phyloP scores from a whole-genome alignment of 2,797 vertebrate species.

The Typhlichthys eigenmanni region DNA sequence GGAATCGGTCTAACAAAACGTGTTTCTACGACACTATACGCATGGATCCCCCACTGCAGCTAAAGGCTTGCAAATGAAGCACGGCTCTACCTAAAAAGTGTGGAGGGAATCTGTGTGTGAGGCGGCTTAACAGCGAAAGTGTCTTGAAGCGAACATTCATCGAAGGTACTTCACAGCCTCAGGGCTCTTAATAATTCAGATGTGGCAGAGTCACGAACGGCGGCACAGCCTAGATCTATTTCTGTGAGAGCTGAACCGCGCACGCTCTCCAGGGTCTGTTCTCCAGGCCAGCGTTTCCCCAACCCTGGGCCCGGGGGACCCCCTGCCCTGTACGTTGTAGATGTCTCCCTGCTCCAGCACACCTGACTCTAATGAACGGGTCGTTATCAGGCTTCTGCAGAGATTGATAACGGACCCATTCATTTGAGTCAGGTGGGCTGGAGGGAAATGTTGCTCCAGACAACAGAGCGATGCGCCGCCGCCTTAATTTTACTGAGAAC shows the following conservation, averaged over 20 bases:
- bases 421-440: too few relatives aligned
- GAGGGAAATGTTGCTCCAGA: too few relatives aligned
- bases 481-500: conserved; percentile 27
- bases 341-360: too few relatives aligned
- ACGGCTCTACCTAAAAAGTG: conserved; percentile 25
- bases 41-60: too few relatives aligned
- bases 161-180: conserved; percentile 47
- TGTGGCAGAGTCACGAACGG: conserved; percentile 35
- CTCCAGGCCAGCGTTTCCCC: conserved; percentile 23
- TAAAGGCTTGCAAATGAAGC: conserved; percentile 6
- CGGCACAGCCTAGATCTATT: conserved; percentile 51
- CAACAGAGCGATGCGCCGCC: not conserved
- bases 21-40: too few relatives aligned
- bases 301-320: not conserved
- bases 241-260: conserved; percentile 38
- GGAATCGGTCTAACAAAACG: too few relatives aligned
- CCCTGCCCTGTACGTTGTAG: too few relatives aligned
- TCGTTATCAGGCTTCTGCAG: too few relatives aligned
- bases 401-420: too few relatives aligned
- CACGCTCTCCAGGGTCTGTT: conserved; percentile 30
- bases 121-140: conserved; percentile 53
- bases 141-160: conserved; percentile 41
- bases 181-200: conserved; percentile 66
- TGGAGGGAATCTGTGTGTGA: conserved; percentile 17
- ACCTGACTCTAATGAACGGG: too few relatives aligned